Conservation (phyloP, 1,140 invertebrate genomes). For the Augochlora pura region DNA sequence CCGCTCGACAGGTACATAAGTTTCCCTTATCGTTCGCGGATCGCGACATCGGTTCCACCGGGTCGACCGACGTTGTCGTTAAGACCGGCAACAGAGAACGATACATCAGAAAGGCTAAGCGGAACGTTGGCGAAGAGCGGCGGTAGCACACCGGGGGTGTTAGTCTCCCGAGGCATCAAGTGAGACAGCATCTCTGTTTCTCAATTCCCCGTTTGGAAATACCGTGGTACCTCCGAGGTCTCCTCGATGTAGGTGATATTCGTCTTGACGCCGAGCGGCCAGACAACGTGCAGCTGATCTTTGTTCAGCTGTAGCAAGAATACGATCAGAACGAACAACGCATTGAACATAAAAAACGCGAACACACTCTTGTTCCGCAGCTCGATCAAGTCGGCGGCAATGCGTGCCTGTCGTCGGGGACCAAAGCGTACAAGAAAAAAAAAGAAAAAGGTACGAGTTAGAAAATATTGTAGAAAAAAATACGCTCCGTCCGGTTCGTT, state of each 20-base stretch:
- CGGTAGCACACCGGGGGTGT: constrained; percentile 52
- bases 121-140: neutral
- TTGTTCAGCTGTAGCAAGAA: constrained; percentile 99
- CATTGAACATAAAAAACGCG: constrained; percentile 99
- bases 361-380: constrained; percentile 98
- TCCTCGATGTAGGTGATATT: constrained; percentile 96
- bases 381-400: constrained; percentile 93
- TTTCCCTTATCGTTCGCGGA: too few relatives aligned
- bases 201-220: constrained; percentile 23
- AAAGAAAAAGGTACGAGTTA: constrained; percentile 60
- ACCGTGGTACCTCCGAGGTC: constrained; percentile 88
- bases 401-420: constrained; percentile 89
- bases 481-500: constrained; percentile 52
- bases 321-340: constrained; percentile 98
- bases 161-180: constrained; percentile 59
- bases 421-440: constrained; percentile 70
- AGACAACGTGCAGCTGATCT: constrained; percentile 96
- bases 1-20: too few relatives aligned
- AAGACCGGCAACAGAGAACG: neutral
- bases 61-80: too few relatives aligned
- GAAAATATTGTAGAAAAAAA: constrained; percentile 53
- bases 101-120: neutral
- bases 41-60: too few relatives aligned
- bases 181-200: constrained; percentile 44
- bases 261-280: constrained; percentile 95